Evolutionary conservation across 2,797 vertebrate genomes (phyloP), one percentile per base, ranked within the genome.

Genomic region (Cichlasoma orientale): DNA sequence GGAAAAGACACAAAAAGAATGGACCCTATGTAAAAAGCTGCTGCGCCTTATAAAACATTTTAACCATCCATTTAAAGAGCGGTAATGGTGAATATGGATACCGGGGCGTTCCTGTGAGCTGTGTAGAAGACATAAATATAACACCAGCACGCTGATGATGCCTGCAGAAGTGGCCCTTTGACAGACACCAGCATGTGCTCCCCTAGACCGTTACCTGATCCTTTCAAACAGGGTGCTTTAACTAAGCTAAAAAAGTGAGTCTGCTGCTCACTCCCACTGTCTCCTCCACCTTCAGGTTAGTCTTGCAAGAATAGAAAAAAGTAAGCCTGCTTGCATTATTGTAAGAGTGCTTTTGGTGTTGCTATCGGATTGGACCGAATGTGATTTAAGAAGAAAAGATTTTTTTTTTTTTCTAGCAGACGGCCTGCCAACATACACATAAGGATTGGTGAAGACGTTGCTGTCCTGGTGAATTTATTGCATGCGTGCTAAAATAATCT

Each of bases 121-220:
- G 81, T 86, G 83, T 93, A 87, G 85, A 86, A 92, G 95, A 95
- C 94, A 95, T 94, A 95, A 94, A 88, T 95, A 94, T 94, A 95
- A 95, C 91, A 36, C 82, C 77, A 92, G 87, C 91, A 92, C 94
- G 93, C 93, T 96, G 95, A 96, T 95, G 95, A 96, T 96, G 96
- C 92, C 95, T 95, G 95, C 96, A 96, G 94, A 96, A 96, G 94
- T 93, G 89, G 84, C 84, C 82, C 88, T 96, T 97, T 99, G 98
- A 99, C 92, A 90, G 98, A 99, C 98, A 98, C 94, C 87, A 96
- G 86, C 98, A 99, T 96, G 94, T 99, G 98, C 88, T 82, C 77
- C 75, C 72, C 80, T 56, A 82, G 85, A 83, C 76, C 59, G 98
- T 96, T 96, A 98, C 95, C 93, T 91, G 97, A 98, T 97, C 97